phyloP scores from a whole-genome alignment of 2,888 invertebrate genomes.

The Pediacus dermestoides region DNA sequence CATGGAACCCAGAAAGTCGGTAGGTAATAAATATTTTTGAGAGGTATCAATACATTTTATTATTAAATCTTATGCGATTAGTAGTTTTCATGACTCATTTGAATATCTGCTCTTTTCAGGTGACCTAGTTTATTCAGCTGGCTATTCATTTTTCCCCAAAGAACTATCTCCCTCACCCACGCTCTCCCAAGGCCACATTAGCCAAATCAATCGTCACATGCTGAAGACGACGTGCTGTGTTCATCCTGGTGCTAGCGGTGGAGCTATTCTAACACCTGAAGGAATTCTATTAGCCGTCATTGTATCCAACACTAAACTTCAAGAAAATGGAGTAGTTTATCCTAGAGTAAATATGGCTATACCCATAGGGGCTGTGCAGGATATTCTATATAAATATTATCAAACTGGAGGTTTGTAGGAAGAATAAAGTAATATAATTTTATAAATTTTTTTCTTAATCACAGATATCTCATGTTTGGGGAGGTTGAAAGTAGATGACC shows the following conservation, averaged over 20 bases:
- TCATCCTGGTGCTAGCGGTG: slow-evolving; percentile 63
- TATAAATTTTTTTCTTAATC: no score
- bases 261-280: slow-evolving; percentile 54
- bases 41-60: background rate
- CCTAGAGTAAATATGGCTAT: slow-evolving; percentile 62
- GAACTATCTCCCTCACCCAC: slow-evolving; percentile 51
- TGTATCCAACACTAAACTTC: slow-evolving; percentile 54
- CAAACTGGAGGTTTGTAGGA: slow-evolving; percentile 19
- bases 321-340: slow-evolving; percentile 51
- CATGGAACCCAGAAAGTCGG: slow-evolving; percentile 4
- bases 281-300: slow-evolving; percentile 56
- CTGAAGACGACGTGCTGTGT: slow-evolving; percentile 63
- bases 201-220: slow-evolving; percentile 55
- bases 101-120: slow-evolving; percentile 39
- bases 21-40: slow-evolving; percentile 1
- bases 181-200: slow-evolving; percentile 56
- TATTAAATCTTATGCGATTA: no score
- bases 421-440: no score
- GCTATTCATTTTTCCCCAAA: slow-evolving; percentile 57
- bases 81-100: slow-evolving; percentile 4
- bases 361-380: slow-evolving; percentile 43
- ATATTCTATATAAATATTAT: slow-evolving; percentile 16
- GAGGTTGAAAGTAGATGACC: no score
- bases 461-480: no score
- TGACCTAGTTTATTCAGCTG: slow-evolving; percentile 57